Conservation (phyloP, 2,797 vertebrate genomes). For the Falco columbarius region DNA sequence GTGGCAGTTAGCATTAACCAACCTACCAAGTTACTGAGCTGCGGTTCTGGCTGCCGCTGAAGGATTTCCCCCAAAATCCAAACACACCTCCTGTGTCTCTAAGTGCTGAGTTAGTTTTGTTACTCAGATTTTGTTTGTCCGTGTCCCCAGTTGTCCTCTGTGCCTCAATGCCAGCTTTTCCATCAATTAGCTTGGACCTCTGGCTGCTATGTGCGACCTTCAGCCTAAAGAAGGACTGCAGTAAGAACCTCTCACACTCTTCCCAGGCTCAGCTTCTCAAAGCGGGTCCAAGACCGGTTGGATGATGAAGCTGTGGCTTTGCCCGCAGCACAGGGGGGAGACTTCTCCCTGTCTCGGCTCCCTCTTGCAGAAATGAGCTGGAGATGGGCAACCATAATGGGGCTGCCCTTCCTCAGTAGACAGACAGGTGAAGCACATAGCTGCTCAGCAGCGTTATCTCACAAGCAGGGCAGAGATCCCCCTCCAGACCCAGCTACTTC, state of each 20-base stretch:
- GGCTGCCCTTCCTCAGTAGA: not conserved
- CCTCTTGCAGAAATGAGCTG: not conserved
- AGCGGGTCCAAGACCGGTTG: not conserved
- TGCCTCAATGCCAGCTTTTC: not conserved
- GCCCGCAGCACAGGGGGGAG: accelerated
- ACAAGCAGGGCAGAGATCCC: not conserved
- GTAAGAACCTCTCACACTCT: not conserved
- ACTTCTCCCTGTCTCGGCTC: not conserved
- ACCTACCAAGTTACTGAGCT: not conserved
- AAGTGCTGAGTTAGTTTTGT: not conserved
- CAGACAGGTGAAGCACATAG: not conserved
- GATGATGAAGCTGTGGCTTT: not conserved
- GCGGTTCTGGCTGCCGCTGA: not conserved
- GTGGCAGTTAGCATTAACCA: not conserved
- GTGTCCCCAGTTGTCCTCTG: not conserved
- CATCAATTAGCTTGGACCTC: not conserved
- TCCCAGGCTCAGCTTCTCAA: not conserved
- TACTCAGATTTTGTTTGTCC: not conserved
- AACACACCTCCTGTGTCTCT: accelerated
- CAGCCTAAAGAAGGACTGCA: not conserved
- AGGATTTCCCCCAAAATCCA: not conserved
- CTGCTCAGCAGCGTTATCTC: not conserved
- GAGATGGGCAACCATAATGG: not conserved
- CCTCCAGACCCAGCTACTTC: not conserved
- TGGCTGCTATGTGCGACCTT: not conserved